These are phyloP conservation scores for Mobula birostris DNA, from an alignment of 2,113 vertebrate genomes.

Conservation along the genomic window DNA sequence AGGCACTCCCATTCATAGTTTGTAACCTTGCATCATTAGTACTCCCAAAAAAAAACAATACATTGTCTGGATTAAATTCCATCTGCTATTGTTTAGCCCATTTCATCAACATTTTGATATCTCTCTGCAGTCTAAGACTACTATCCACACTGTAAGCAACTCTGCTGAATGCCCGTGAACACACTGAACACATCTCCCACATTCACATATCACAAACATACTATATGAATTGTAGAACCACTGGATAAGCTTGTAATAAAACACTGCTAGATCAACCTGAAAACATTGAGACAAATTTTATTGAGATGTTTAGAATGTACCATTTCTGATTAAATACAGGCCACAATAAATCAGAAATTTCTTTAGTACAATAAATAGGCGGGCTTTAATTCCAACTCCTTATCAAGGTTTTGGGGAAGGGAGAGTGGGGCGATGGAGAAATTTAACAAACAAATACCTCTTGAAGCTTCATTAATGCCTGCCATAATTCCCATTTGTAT, in stretches of 20 bases:
- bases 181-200: too few relatives aligned
- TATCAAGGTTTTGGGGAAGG: slow-evolving; percentile 57
- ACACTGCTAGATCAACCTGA: slow-evolving; percentile 52
- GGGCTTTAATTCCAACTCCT: slow-evolving; percentile 60
- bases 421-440: slow-evolving; percentile 41
- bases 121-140: too few relatives aligned
- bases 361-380: slow-evolving; percentile 80
- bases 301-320: slow-evolving; percentile 73
- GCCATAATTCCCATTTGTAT: slow-evolving; percentile 65
- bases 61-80: too few relatives aligned
- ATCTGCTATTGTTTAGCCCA: too few relatives aligned
- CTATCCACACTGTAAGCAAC: too few relatives aligned
- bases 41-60: too few relatives aligned
- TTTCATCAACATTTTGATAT: too few relatives aligned
- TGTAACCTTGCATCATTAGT: too few relatives aligned
- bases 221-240: slow-evolving; percentile 30
- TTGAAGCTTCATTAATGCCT: slow-evolving; percentile 59
- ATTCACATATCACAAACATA: background rate
- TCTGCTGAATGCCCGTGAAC: too few relatives aligned
- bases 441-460: slow-evolving; percentile 56
- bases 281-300: slow-evolving; percentile 71
- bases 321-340: slow-evolving; percentile 69
- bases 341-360: slow-evolving; percentile 53
- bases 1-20: too few relatives aligned
- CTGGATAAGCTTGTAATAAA: slow-evolving; percentile 49